phyloP scores from a whole-genome alignment of 2,797 vertebrate genomes.

The Sternarchorhynchus goeldii region DNA sequence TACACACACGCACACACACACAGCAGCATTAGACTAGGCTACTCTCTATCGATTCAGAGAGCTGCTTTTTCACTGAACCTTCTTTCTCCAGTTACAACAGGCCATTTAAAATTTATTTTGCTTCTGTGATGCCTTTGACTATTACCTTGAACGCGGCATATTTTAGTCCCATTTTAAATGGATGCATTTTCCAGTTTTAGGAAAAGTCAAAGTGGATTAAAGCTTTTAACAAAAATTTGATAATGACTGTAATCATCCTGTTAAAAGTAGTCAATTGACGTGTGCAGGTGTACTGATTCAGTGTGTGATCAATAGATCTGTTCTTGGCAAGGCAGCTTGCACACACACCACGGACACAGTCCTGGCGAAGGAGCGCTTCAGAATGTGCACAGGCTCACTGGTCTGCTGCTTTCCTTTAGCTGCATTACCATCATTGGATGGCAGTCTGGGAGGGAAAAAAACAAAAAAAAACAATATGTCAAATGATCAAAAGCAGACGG shows the following conservation, averaged over 20 bases:
- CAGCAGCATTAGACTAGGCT: not conserved
- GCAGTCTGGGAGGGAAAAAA: conserved; percentile 76
- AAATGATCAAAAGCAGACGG: not conserved
- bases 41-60: conserved; percentile 1
- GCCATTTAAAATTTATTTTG: too few species aligned
- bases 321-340: not conserved
- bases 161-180: not conserved
- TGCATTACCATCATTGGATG: conserved; percentile 94
- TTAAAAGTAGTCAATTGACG: too few species aligned
- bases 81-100: not conserved
- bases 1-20: not conserved
- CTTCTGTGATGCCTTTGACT: too few species aligned
- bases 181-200: not conserved
- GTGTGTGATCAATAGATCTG: not conserved
- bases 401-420: conserved; percentile 98
- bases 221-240: too few species aligned
- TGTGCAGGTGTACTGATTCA: too few species aligned
- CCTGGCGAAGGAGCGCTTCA: conserved; percentile 95
- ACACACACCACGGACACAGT: conserved; percentile 93
- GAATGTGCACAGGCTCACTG: conserved; percentile 96
- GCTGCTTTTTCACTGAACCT: not conserved
- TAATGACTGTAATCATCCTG: too few species aligned
- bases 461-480: not conserved
- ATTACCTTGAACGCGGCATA: too few species aligned
- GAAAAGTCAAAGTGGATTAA: not conserved